phyloP scores from a whole-genome alignment of 2,888 invertebrate species.

The Apotomis turbidana region DNA sequence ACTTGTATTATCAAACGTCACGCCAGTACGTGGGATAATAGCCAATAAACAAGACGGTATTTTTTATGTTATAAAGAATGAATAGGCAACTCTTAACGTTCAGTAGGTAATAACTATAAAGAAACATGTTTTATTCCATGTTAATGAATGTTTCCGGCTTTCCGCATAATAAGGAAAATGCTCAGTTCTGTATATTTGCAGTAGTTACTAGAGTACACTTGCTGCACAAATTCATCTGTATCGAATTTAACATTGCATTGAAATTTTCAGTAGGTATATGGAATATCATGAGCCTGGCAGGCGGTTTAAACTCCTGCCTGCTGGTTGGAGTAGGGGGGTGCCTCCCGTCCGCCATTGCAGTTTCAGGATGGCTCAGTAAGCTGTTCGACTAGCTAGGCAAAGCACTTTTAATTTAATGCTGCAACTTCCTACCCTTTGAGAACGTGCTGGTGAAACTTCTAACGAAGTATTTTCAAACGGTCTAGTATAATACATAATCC shows the following conservation, averaged over 20 bases:
- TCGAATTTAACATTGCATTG: background rate
- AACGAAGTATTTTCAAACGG: conserved; percentile 18
- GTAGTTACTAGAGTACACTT: background rate
- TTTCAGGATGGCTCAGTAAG: conserved; percentile 51
- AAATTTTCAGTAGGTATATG: conserved; percentile 6
- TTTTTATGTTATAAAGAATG: conserved; percentile 7
- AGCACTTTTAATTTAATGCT: conserved; percentile 44
- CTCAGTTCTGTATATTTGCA: background rate
- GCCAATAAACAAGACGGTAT: conserved; percentile 26
- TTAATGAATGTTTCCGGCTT: too few species aligned
- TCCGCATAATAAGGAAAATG: background rate
- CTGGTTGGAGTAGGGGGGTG: conserved; percentile 26
- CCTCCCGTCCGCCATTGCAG: conserved; percentile 53
- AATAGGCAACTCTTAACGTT: conserved; percentile 7
- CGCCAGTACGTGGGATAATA: conserved; percentile 34
- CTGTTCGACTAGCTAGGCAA: conserved; percentile 50
- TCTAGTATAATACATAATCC: background rate
- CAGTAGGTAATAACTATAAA: background rate
- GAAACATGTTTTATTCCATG: background rate
- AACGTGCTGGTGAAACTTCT: conserved; percentile 5
- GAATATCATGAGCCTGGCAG: conserved; percentile 12
- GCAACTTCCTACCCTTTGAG: conserved; percentile 6
- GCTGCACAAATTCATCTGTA: background rate
- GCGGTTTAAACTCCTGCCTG: conserved; percentile 5
- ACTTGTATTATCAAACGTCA: conserved; percentile 35